phyloP scores from a whole-genome alignment of 2,888 invertebrate species.

The Andrena camellia region DNA sequence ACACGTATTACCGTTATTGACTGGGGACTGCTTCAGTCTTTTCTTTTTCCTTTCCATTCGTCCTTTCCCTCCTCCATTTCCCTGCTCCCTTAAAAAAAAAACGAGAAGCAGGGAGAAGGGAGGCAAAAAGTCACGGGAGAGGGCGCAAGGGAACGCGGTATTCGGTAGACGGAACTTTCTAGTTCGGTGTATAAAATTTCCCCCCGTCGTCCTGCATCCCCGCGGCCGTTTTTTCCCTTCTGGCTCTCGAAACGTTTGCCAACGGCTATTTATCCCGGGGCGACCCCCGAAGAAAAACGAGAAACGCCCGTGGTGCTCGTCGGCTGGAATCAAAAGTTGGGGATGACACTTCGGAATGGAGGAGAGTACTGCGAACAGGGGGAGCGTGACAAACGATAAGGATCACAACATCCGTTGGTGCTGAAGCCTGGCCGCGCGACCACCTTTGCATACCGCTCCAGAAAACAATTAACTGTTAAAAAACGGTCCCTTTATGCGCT shows the following conservation, averaged over 20 bases:
- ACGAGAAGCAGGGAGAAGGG: not conserved
- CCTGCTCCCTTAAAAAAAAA: not conserved
- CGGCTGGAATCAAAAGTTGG: slow-evolving; percentile 49
- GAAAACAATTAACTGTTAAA: slow-evolving; percentile 14
- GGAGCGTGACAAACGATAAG: slow-evolving; percentile 30
- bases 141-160: not conserved
- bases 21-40: not conserved
- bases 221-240: slow-evolving; percentile 27
- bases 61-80: not conserved
- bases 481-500: not conserved
- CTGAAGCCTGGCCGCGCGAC: not conserved
- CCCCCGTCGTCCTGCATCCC: slow-evolving; percentile 32
- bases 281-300: slow-evolving; percentile 34
- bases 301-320: slow-evolving; percentile 20
- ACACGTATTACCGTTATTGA: slow-evolving; percentile 32
- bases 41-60: not conserved
- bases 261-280: slow-evolving; percentile 63
- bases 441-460: not conserved
- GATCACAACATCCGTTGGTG: not conserved
- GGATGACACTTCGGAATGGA: slow-evolving; percentile 40
- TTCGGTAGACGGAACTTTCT: slow-evolving; percentile 38
- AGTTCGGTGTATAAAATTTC: slow-evolving; percentile 49
- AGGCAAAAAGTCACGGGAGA: not conserved
- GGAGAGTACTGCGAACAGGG: slow-evolving; percentile 11
- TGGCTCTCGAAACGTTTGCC: slow-evolving; percentile 59